Evolutionary conservation across 2,797 vertebrate genomes (phyloP).

Genomic region (Lophius americanus): DNA sequence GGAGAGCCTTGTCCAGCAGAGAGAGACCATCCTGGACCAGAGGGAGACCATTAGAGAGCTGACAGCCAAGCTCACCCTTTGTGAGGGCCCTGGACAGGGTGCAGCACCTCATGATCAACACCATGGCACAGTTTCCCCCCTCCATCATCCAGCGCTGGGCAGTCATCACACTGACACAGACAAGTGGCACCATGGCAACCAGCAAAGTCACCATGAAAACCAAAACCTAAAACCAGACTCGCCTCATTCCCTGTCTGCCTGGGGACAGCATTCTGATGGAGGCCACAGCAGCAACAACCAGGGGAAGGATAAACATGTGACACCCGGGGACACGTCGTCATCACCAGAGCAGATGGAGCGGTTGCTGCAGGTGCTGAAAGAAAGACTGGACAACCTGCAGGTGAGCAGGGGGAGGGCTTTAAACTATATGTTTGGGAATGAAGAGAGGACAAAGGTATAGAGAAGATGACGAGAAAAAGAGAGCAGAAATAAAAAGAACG

Average conservation of each 20-base stretch:
- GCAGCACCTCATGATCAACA: constrained; percentile 54
- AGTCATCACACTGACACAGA: constrained; percentile 52
- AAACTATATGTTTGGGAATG: neutral
- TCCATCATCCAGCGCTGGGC: constrained; percentile 34
- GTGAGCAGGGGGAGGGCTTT: constrained; percentile 66
- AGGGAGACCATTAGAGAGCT: constrained; percentile 86
- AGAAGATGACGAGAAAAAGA: neutral
- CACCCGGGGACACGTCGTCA: constrained; percentile 65
- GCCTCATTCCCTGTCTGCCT: constrained; percentile 53
- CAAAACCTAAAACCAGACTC: constrained; percentile 72
- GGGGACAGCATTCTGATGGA: constrained; percentile 58
- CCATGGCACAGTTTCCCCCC: constrained; percentile 32
- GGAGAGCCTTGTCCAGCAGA: constrained; percentile 86
- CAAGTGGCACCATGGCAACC: constrained; percentile 58
- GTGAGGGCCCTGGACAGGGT: constrained; percentile 77
- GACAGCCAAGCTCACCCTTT: constrained; percentile 84
- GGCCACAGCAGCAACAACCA: constrained; percentile 55
- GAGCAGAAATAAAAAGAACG: too few species aligned
- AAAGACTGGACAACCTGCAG: constrained; percentile 86
- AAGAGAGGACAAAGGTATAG: neutral
- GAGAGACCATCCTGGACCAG: constrained; percentile 87
- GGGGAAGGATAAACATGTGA: constrained; percentile 73
- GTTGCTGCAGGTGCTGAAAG: constrained; percentile 85
- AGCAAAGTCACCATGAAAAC: constrained; percentile 70
- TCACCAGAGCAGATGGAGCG: constrained; percentile 82